phyloP scores from a whole-genome alignment of 2,113 vertebrate species.

The Neolamprologus kungweensis region DNA sequence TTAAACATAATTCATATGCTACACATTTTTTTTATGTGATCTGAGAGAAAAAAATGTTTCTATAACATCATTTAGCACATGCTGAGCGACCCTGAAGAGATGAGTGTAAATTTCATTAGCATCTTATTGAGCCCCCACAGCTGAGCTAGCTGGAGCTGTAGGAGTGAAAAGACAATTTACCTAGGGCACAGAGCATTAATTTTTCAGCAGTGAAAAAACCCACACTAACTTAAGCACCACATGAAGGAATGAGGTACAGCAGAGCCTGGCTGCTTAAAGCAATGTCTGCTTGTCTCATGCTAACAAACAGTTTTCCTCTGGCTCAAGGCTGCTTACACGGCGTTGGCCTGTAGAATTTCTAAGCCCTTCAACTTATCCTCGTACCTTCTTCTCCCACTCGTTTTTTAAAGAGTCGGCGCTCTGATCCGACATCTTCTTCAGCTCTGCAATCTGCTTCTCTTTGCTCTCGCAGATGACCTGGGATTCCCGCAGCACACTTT shows the following conservation, averaged over 20 bases:
- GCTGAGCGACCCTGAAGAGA: neutral
- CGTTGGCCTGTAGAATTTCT: neutral
- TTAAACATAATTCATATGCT: neutral
- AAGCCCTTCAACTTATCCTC: constrained; percentile 35
- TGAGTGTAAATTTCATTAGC: constrained; percentile 12
- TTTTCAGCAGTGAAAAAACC: neutral
- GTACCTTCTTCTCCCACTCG: constrained; percentile 94
- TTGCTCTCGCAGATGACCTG: constrained; percentile 86
- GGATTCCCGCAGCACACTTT: constrained; percentile 85
- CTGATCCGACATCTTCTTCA: constrained; percentile 89
- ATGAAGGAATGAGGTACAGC: neutral
- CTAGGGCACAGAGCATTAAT: neutral
- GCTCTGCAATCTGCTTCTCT: constrained; percentile 88
- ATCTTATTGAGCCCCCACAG: neutral
- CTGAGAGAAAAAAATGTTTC: neutral
- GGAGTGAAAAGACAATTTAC: constrained; percentile 18
- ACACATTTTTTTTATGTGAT: neutral
- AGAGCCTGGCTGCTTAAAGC: constrained; percentile 4
- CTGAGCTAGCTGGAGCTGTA: neutral
- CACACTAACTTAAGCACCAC: constrained; percentile 10
- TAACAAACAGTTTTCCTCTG: constrained; percentile 23
- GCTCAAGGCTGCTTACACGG: constrained; percentile 17
- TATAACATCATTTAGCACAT: neutral
- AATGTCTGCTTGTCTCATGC: neutral
- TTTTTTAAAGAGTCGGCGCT: constrained; percentile 82